These are phyloP conservation scores for Platycercus adscitus DNA, from an alignment of 2,113 vertebrate species.

Conservation along the genomic window DNA sequence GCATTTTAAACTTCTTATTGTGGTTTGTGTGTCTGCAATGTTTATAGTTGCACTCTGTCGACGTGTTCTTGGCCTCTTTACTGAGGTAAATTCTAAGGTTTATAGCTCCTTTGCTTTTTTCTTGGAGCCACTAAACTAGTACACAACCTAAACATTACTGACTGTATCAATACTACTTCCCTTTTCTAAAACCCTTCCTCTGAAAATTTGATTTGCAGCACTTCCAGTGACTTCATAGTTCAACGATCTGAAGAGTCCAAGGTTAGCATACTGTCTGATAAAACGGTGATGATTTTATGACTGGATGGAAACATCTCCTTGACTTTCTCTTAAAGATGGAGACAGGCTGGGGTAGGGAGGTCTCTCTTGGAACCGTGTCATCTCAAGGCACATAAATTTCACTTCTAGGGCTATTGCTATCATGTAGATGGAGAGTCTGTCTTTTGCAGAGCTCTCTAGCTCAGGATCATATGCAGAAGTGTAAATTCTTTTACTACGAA, in stretches of 20 bases:
- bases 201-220: constrained; percentile 6
- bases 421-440: background rate
- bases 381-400: constrained; percentile 6
- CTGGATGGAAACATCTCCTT: background rate
- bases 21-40: background rate
- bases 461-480: background rate
- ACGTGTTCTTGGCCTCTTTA: background rate
- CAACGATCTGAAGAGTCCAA: background rate
- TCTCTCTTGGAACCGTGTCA: background rate
- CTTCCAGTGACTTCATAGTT: constrained; percentile 24
- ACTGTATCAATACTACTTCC: background rate
- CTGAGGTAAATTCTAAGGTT: background rate
- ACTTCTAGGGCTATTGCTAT: background rate
- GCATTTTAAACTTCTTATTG: background rate
- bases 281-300: background rate
- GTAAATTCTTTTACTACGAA: background rate
- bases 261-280: constrained; percentile 36
- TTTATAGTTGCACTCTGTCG: background rate
- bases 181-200: background rate
- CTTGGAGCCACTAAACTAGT: background rate
- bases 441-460: background rate
- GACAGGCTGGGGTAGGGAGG: background rate
- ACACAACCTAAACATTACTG: background rate
- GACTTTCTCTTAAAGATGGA: background rate
- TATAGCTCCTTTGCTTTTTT: background rate